Base-by-base conservation (phyloP, 2,113 vertebrate species). In the Lates calcarifer region DNA sequence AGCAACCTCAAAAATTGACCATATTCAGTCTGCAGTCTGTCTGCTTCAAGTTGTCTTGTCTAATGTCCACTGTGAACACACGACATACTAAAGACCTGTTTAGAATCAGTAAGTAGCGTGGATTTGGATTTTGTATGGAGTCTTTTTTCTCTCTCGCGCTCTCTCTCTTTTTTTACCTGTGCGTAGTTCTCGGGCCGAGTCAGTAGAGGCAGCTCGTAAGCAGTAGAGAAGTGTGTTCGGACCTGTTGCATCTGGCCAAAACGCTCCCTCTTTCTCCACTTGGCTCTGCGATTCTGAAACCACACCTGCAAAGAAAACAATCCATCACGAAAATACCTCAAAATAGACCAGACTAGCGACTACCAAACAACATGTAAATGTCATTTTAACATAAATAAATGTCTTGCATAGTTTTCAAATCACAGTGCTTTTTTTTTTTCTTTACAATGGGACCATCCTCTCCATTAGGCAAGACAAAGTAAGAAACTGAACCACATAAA, bases 241-340 rank as follows among this genome's bases (percentile, higher is more conserved):
- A 98, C 98, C 93, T 98, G 98, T 86, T 99, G 98, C 97, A 99
- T 99, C 93, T 99, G 98, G 9, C 98, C 98, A 0, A 98, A 99
- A 13, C 98, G 94, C 81, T 99, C 97, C 83, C 98, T 92, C 93
- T 99, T 99, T 86, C 97, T 96, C 98, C 98, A 99, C 79, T 99
- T 99, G 0, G 97, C 98, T 89, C 98, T 93, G 39, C 98, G 95
- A 90, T 99, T 99, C 94, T 99, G 98, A 87, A 99, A 99, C 98
- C 98, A 99, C 82, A 99, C 98, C 98, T 99, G 74, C 43, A 60
- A 87, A 79, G 61, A 79, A 85, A 83, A 53, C 41, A 58, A 31
- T 20, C 47, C 49, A 71, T 89, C 60, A 89, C 39, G 62, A 72
- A 65, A 63, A 26, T 24, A 35, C 41, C 33, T 76, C 45, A 55